Evolutionary conservation across 2,888 invertebrate genomes (phyloP).

Genomic region (Hyppa rectilinea): DNA sequence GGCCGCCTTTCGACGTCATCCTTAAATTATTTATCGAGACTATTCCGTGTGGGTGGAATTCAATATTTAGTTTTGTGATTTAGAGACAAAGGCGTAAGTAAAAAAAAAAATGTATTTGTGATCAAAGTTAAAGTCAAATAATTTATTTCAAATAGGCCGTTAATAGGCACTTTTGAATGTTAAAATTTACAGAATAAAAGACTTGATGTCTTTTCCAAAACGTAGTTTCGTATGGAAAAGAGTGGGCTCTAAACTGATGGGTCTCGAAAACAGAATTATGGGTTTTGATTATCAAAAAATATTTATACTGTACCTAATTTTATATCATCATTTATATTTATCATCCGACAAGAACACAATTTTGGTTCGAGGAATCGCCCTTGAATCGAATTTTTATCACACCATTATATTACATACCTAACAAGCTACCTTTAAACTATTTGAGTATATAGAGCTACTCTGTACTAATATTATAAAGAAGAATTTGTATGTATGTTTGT

Average conservation of each 20-base stretch:
- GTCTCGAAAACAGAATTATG: too few relatives aligned
- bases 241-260: too few relatives aligned
- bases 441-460: too few relatives aligned
- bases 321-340: neutral
- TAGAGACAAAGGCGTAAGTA: conserved; percentile 24
- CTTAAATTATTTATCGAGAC: conserved; percentile 57
- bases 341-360: neutral
- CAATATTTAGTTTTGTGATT: conserved; percentile 52
- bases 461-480: too few relatives aligned
- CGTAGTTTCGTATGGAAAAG: too few relatives aligned
- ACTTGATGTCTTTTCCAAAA: too few relatives aligned
- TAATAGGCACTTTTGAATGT: too few relatives aligned
- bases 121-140: too few relatives aligned
- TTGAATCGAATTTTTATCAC: neutral
- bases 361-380: neutral
- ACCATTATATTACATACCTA: neutral
- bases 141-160: too few relatives aligned
- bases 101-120: neutral
- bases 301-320: neutral
- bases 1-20: conserved; percentile 59
- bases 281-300: neutral
- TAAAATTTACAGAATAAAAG: too few relatives aligned
- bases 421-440: too few relatives aligned
- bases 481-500: too few relatives aligned
- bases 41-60: conserved; percentile 36